These are phyloP conservation scores for Ophion costatus DNA, from an alignment of 2,888 invertebrate species.

Conservation along the genomic window DNA sequence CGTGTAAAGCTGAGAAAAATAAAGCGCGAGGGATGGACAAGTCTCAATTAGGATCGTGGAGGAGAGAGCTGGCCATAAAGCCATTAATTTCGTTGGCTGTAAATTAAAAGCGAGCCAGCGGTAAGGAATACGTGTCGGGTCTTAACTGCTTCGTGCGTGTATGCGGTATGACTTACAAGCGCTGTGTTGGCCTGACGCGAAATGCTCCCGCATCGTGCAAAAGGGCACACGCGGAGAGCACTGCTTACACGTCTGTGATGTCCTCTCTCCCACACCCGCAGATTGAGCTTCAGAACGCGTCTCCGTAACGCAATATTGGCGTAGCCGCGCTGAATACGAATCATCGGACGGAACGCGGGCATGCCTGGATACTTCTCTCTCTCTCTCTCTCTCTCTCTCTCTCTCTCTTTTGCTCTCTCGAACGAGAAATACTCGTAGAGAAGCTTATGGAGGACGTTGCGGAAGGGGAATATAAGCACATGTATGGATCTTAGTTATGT, in stretches of 20 bases:
- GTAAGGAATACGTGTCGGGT: constrained; percentile 64
- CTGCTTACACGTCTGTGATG: constrained; percentile 50
- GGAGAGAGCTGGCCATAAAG: constrained; percentile 48
- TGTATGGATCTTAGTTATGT: neutral
- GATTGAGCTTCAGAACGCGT: constrained; percentile 81
- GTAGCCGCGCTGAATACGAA: constrained; percentile 81
- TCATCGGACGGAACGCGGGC: constrained; percentile 68
- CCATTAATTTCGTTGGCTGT: constrained; percentile 77
- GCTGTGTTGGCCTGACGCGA: constrained; percentile 49
- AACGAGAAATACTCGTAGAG: constrained; percentile 49
- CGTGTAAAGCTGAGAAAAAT: constrained; percentile 42
- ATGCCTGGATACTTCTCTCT: constrained; percentile 57
- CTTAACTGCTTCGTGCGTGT: constrained; percentile 27
- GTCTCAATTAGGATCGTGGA: constrained; percentile 68
- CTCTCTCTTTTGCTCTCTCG: constrained; percentile 18
- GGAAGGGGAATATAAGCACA: constrained; percentile 23
- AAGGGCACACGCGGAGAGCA: constrained; percentile 39
- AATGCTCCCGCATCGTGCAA: constrained; percentile 49
- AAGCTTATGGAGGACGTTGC: constrained; percentile 46
- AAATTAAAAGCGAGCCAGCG: constrained; percentile 77
- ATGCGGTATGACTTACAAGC: constrained; percentile 78
- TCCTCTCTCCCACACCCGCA: constrained; percentile 44
- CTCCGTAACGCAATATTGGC: constrained; percentile 83
- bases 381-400: constrained; percentile 33
- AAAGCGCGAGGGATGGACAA: constrained; percentile 62